Evolutionary conservation across 2,113 vertebrate species (phyloP), one percentile per base, ranked within the genome.

Genomic region (Micronisus gabar): DNA sequence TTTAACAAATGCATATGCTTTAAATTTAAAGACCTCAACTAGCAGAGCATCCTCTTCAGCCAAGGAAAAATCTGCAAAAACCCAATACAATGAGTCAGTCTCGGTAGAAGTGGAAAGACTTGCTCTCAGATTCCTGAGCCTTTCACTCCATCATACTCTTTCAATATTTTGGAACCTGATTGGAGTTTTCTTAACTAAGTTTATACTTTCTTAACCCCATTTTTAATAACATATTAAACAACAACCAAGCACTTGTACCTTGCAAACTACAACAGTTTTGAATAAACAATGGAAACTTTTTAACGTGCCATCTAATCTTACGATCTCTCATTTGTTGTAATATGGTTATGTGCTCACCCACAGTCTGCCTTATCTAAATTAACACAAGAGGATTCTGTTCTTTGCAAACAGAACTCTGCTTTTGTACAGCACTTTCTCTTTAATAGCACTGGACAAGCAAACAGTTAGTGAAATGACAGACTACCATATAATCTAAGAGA

Each of bases 241-340:
- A 12, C 27, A 81, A 16, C 9, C 7, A 62, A 53, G 13, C 19
- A 74, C 17, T 92, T 73, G 26, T 7, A 67, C 22, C 17, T 83
- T 74, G n/a, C 22, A 83, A 95, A 58, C 7, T n/a, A 15, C 26
- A 78, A 50, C 29, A 56, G 17, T 38, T 94, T 86, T 73, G 26
- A 86, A 91, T 63, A 91, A 96, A 83, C 50, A 81, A 53, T 71
- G 47, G 83, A 95, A 91, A 86, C 32, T 78, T 95, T 80, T 71
- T 40, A 66, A 72, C 62, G 45, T 70, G 15, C 14, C 74, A 62
- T 78, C 67, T 95, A 92, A 90, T 92, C 80, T 78, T 71, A 38
- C 0, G 0, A 89, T 95, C 83, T 92, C 17, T 13, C 3, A 0
- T 88, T 93, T 95, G 32, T 86, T 94, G 7, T 78, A 70, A 50